A percentile compares a stretch with the other conserved stretches of the same genome.
These are phyloP conservation scores for Pseudochirops corinnae DNA, from an alignment of 2,797 vertebrate species.

Conservation along the genomic window DNA sequence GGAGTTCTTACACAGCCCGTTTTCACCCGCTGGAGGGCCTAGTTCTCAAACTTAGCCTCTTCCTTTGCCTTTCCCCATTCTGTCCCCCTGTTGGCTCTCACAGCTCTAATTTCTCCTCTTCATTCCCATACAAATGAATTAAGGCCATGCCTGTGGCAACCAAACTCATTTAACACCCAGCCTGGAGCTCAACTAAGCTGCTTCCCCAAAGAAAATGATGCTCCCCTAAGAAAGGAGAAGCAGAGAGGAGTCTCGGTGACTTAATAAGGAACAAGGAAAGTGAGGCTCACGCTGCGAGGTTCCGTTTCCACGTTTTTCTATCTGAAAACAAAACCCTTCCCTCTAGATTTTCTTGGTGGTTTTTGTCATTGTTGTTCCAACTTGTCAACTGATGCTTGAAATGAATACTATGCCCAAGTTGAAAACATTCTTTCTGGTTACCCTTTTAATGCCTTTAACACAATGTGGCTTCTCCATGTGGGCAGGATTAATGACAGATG, in stretches of 20 bases:
- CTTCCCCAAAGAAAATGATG: slow-evolving; percentile 48
- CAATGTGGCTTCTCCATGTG: slow-evolving; percentile 37
- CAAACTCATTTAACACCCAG: not conserved
- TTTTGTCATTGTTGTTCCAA: slow-evolving; percentile 19
- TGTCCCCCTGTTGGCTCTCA: not conserved
- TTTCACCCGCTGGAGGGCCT: not conserved
- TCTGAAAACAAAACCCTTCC: slow-evolving; percentile 23
- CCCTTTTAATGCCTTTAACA: slow-evolving; percentile 10
- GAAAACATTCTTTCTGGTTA: slow-evolving; percentile 60
- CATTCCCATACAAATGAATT: not conserved
- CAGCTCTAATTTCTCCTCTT: not conserved
- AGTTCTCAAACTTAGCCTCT: not conserved
- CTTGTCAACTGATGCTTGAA: slow-evolving; percentile 55
- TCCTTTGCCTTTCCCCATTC: not conserved
- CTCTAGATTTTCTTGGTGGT: slow-evolving; percentile 34
- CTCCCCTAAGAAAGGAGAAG: slow-evolving; percentile 37
- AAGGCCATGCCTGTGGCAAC: not conserved
- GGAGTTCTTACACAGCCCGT: not conserved
- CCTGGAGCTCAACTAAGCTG: not conserved
- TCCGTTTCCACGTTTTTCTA: slow-evolving; percentile 13
- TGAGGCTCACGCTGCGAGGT: not conserved
- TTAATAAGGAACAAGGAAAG: not conserved
- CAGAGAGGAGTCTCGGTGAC: not conserved
- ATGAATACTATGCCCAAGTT: slow-evolving; percentile 55
- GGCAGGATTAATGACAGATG: slow-evolving; percentile 73